A percentile compares a stretch with the other conserved stretches of the same genome.
Evolutionary conservation across 2,113 vertebrate genomes (phyloP).

Genomic region (Erythrocercus mccallii): DNA sequence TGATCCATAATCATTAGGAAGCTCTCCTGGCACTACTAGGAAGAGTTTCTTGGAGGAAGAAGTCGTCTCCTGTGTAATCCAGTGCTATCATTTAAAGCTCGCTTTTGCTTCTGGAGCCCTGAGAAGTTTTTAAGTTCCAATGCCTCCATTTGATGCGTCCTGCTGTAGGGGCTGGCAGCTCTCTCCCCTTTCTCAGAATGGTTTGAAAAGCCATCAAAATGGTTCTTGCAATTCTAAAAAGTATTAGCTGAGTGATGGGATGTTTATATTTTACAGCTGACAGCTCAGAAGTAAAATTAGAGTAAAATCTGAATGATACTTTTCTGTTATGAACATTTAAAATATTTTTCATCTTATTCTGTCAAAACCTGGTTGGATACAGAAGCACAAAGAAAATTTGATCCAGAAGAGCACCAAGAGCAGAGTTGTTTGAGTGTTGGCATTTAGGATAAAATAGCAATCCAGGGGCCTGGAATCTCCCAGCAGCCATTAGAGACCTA

Average conservation of each 20-base stretch:
- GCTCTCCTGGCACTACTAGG: neutral
- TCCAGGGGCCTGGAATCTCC: neutral
- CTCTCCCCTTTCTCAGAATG: neutral
- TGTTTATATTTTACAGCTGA: neutral
- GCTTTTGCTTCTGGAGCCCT: neutral
- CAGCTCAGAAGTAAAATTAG: neutral
- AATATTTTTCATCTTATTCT: neutral
- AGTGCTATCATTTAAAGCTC: neutral
- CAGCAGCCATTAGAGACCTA: neutral
- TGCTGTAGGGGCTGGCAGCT: neutral
- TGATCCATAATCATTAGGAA: constrained; percentile 2
- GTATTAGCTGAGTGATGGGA: neutral
- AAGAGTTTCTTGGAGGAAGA: constrained; percentile 11
- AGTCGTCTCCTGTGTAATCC: neutral
- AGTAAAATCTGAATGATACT: neutral
- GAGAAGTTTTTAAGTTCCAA: neutral
- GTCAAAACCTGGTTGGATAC: neutral
- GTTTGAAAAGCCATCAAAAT: neutral
- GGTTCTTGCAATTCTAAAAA: neutral
- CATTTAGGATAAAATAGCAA: neutral
- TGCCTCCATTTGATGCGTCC: neutral
- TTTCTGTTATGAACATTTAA: neutral
- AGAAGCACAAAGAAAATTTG: neutral
- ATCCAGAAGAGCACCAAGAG: neutral
- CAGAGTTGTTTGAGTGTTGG: neutral